phyloP scores from a whole-genome alignment of 2,888 invertebrate species.

The Tipula vernalis region DNA sequence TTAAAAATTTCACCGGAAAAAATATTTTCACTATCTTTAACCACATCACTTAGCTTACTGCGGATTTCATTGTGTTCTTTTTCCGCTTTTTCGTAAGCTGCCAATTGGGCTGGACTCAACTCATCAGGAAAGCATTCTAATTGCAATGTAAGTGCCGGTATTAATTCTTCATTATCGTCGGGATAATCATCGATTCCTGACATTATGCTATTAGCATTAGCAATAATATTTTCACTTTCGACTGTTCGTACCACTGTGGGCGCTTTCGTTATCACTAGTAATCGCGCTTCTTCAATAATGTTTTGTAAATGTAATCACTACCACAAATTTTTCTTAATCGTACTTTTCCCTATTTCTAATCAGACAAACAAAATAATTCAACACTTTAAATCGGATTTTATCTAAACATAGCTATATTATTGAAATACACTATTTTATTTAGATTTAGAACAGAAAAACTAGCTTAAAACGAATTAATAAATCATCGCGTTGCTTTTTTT shows the following conservation, averaged over 20 bases:
- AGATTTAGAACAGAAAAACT: background rate
- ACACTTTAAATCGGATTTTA: background rate
- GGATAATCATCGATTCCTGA: background rate
- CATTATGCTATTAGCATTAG: background rate
- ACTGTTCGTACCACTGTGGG: background rate
- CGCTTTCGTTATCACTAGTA: background rate
- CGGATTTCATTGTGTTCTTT: conserved; percentile 55
- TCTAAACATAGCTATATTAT: background rate
- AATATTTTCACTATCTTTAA: conserved; percentile 46
- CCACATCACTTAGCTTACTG: conserved; percentile 44
- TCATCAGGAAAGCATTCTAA: conserved; percentile 64
- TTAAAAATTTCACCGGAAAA: conserved; percentile 53
- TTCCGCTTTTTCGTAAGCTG: conserved; percentile 47
- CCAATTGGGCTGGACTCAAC: conserved; percentile 49
- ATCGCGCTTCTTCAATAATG: background rate
- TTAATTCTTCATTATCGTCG: background rate
- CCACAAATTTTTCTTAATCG: background rate
- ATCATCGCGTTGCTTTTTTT: background rate
- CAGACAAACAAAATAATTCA: background rate
- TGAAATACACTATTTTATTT: background rate
- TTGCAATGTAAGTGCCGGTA: conserved; percentile 36
- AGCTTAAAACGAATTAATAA: background rate
- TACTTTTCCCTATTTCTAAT: background rate
- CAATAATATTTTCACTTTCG: background rate
- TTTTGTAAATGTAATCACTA: background rate